A percentile compares a stretch with the other conserved stretches of the same genome.
Evolutionary conservation across 2,888 invertebrate genomes (phyloP).

Genomic region (Callyntrura guangdongensis): DNA sequence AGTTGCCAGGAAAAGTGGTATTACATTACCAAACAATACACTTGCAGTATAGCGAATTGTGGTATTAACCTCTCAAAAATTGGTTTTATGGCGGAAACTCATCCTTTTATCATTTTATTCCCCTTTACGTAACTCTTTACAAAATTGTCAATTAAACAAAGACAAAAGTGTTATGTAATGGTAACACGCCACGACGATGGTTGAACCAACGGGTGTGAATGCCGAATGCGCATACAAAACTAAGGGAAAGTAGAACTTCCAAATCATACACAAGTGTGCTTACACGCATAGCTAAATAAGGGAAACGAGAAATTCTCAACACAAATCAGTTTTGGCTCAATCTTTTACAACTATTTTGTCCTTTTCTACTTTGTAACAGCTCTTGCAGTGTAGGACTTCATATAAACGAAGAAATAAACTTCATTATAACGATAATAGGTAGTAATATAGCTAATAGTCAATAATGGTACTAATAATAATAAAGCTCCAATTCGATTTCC

Average conservation of each 20-base stretch:
- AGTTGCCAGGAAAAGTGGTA: conserved; percentile 10
- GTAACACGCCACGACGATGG: background rate
- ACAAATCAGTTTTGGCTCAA: conserved; percentile 61
- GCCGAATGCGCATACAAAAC: no score
- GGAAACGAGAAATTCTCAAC: background rate
- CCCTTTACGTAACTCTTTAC: background rate
- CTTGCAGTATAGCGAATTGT: background rate
- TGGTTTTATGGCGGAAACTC: conserved; percentile 2
- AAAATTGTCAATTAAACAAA: conserved; percentile 28
- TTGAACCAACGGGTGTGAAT: background rate
- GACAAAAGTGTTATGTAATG: background rate
- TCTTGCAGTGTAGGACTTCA: background rate
- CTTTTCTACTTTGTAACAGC: background rate
- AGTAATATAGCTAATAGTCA: conserved; percentile 27
- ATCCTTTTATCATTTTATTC: background rate
- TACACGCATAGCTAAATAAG: background rate
- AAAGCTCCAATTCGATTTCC: conserved; percentile 64
- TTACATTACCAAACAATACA: conserved; percentile 7
- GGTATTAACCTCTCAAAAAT: conserved; percentile 12
- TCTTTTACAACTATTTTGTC: conserved; percentile 16
- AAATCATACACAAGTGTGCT: background rate
- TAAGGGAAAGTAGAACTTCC: background rate
- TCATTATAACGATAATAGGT: conserved; percentile 2
- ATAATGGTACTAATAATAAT: conserved; percentile 47
- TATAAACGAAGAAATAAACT: background rate